Evolutionary conservation across 2,888 invertebrate species (phyloP).

Genomic region (Eupsilia transversa): DNA sequence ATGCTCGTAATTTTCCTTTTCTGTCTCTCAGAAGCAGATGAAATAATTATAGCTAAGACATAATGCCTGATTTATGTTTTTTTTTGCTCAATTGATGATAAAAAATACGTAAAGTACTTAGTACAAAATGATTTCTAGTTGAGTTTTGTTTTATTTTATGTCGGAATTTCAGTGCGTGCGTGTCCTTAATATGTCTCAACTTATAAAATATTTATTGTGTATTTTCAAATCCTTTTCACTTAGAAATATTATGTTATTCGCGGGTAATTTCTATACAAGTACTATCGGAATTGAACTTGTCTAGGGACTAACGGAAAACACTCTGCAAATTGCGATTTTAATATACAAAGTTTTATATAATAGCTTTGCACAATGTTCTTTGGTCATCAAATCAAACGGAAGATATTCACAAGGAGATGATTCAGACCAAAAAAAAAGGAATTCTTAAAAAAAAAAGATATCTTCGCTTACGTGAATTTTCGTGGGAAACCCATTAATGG

Average conservation of each 20-base stretch:
- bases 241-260: not conserved
- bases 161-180: not conserved
- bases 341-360: not conserved
- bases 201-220: not conserved
- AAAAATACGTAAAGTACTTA: not conserved
- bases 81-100: not conserved
- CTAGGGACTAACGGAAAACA: not conserved
- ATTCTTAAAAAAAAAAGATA: not conserved
- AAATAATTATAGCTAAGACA: not conserved
- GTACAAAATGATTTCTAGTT: not conserved
- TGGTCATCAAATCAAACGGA: not conserved
- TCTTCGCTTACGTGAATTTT: not conserved
- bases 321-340: not conserved
- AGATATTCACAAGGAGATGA: not conserved
- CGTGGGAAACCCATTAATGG: not conserved
- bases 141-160: not conserved
- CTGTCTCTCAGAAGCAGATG: not conserved
- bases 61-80: not conserved
- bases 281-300: not conserved
- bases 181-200: not conserved
- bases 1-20: conserved; percentile 4
- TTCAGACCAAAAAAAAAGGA: not conserved
- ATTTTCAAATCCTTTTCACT: not conserved
- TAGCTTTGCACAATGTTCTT: not conserved
- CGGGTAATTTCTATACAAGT: not conserved